A percentile compares a stretch with the other conserved stretches of the same genome.
Evolutionary conservation across 2,113 vertebrate genomes (phyloP).

Genomic region (Myiagra hebetior): DNA sequence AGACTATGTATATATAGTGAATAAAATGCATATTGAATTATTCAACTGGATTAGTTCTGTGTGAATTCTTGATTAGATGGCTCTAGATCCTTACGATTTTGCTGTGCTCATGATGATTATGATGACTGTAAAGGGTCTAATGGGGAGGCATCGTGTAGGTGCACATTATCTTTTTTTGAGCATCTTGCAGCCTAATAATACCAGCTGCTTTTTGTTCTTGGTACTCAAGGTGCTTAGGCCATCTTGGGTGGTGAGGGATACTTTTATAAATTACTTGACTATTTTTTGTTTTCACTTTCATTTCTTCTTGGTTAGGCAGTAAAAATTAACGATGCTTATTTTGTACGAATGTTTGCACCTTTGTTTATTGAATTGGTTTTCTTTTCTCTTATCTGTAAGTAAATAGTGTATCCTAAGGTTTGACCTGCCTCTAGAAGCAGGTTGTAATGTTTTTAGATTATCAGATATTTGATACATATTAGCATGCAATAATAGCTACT

Average conservation of each 20-base stretch:
- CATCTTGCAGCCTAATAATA: background rate
- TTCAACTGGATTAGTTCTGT: background rate
- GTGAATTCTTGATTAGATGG: background rate
- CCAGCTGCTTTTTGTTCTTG: background rate
- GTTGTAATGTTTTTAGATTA: background rate
- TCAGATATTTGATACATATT: background rate
- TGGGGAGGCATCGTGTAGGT: background rate
- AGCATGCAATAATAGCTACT: background rate
- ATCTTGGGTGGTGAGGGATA: background rate
- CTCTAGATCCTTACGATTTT: background rate
- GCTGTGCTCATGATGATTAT: background rate
- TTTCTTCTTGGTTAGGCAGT: background rate
- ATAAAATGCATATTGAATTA: background rate
- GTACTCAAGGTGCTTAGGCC: background rate
- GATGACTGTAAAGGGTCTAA: background rate
- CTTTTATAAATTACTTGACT: background rate
- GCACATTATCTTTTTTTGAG: background rate
- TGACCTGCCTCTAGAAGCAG: background rate
- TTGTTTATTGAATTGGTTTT: background rate
- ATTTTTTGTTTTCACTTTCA: background rate
- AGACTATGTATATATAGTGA: background rate
- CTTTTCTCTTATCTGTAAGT: background rate
- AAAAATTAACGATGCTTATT: background rate
- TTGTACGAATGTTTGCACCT: background rate
- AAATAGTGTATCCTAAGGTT: background rate